Evolutionary conservation across 1,140 invertebrate genomes (phyloP).

Genomic region (Nixonia krombeini): DNA sequence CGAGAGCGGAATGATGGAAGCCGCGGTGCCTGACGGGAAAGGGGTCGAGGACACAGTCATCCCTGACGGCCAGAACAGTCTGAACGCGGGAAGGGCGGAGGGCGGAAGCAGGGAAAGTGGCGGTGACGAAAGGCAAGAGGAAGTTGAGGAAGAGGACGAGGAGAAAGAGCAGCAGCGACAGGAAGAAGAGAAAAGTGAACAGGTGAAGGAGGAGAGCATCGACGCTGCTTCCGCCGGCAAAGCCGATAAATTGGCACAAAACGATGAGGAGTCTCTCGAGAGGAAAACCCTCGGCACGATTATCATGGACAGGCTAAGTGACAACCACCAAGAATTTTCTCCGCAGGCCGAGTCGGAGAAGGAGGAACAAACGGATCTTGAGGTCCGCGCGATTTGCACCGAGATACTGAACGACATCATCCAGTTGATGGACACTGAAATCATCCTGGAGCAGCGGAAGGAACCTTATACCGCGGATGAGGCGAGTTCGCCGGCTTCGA

Average conservation of each 20-base stretch:
- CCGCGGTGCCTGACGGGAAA: conserved; percentile 38
- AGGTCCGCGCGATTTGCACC: conserved; percentile 17
- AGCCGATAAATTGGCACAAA: not conserved
- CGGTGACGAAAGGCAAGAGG: not conserved
- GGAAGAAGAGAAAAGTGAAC: not conserved
- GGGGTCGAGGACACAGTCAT: too few relatives aligned
- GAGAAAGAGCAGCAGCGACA: conserved; percentile 15
- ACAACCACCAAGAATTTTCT: conserved; percentile 35
- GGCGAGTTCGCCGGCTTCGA: conserved; percentile 6
- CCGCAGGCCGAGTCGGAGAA: not conserved
- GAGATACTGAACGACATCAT: conserved; percentile 54
- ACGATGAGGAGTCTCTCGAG: not conserved
- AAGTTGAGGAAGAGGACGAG: not conserved
- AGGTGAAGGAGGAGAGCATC: not conserved
- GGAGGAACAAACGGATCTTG: conserved; percentile 9
- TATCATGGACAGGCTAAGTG: conserved; percentile 57
- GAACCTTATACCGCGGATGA: not conserved
- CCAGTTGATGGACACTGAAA: conserved; percentile 38
- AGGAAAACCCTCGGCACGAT: conserved; percentile 51
- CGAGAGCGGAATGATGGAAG: conserved; percentile 51
- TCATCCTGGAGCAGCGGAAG: not conserved
- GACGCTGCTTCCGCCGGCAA: not conserved
- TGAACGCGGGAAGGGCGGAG: too few relatives aligned
- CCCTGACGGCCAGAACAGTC: too few relatives aligned
- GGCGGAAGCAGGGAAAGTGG: not conserved